Evolutionary conservation across 2,888 invertebrate genomes (phyloP), one percentile per base, ranked within the genome.

Genomic region (Trisateles emortualis): DNA sequence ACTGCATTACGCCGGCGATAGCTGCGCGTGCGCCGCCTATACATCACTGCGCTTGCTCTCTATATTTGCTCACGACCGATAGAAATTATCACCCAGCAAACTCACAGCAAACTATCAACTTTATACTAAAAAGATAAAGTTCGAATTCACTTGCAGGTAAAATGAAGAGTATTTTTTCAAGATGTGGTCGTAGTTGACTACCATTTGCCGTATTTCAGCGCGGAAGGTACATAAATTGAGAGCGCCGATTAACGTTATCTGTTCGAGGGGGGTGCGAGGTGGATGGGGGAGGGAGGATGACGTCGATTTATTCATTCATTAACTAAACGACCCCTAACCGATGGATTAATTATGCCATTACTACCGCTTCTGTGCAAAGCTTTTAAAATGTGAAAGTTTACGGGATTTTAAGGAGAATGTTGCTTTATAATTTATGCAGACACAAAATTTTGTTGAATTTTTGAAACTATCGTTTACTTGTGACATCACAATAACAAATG

Each of bases 301-400:
- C 79, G 76, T 68, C 76, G 81, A 91, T 92, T 92, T 91, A 91
- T 90, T 79, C 81, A 86, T 88, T 91, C 87, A 90, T 91, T 91
- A 90, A 84, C 81, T 84, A 86, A 87, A 84, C 72, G 72, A 81
- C 79, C 82, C 79, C 81, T 83, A 83, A 73, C 75, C 76, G 72
- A 72, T 68, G 67, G 74, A 72, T 83, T 88, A 88, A 90, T 89
- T 86, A 85, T 83, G 58, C 54, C 71, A 83, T 82, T 80, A 81
- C 26, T 81, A 80, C 76, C 69, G 74, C 74, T 77, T 68, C 73
- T 67, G 68, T 60, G 60, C 60, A 52, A 51, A 58, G 53, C 26
- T 53, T 52, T 60, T 62, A 62, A 54, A 51, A 62, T 64, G 57
- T 59, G 67, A 66, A 67, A 67, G 57, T 59, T 49, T 44, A 57